Evolutionary conservation across 2,888 invertebrate species (phyloP).

Genomic region (Mystacides longicornis): DNA sequence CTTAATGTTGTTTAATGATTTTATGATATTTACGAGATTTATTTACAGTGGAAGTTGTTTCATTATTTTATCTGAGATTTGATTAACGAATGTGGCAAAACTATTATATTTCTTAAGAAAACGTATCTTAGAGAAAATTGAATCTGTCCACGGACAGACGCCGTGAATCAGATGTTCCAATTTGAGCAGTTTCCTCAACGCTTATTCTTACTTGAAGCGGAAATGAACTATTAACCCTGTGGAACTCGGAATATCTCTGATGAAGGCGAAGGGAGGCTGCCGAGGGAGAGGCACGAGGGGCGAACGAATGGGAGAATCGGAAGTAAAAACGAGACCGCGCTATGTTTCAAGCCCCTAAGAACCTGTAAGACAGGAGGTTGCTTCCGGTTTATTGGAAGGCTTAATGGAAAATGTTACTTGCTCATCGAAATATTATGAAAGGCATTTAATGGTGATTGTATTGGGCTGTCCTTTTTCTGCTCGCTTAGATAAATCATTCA

Average conservation of each 20-base stretch:
- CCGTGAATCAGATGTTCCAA: constrained; percentile 8
- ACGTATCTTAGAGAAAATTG: constrained; percentile 1
- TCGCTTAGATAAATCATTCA: neutral
- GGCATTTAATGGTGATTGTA: neutral
- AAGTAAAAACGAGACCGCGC: constrained; percentile 7
- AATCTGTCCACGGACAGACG: constrained; percentile 3
- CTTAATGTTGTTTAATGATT: no score
- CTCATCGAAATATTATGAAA: neutral
- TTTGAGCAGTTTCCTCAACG: constrained; percentile 1
- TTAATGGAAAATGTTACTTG: constrained; percentile 3
- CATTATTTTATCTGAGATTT: neutral
- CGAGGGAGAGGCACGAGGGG: neutral
- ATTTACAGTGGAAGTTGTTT: no score
- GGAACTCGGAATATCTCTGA: constrained; percentile 2
- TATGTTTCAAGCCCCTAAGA: constrained; percentile 9
- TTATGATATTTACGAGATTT: no score
- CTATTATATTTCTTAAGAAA: neutral
- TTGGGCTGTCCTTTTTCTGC: neutral
- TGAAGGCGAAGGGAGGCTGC: neutral
- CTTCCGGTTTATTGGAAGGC: constrained; percentile 10
- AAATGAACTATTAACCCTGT: constrained; percentile 8
- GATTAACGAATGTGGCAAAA: neutral
- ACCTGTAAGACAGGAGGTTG: constrained; percentile 2
- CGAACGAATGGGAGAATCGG: neutral
- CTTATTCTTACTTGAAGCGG: constrained; percentile 1